These are phyloP conservation scores for Brachyalestes nurse DNA, from an alignment of 2,797 vertebrate genomes.

Conservation along the genomic window DNA sequence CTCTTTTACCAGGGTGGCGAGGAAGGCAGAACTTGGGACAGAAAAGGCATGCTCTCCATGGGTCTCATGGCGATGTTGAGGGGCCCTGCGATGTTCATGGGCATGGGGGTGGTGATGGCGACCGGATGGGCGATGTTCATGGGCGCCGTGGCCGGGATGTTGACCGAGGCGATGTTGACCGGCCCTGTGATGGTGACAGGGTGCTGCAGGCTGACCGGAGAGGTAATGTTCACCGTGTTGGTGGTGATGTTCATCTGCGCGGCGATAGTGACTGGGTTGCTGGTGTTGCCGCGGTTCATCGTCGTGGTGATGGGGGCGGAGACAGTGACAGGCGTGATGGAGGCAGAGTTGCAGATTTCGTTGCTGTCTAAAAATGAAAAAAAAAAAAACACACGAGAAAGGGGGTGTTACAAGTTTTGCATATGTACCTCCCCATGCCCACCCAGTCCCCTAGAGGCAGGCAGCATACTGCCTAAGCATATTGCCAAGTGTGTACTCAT, in stretches of 20 bases:
- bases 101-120: constrained; percentile 94
- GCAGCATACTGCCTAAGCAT: no score
- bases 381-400: neutral
- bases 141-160: constrained; percentile 77
- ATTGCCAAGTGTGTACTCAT: no score
- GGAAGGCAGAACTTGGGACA: constrained; percentile 95
- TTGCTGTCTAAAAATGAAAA: constrained; percentile 68
- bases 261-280: constrained; percentile 92
- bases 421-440: constrained; percentile 22
- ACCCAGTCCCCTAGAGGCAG: constrained; percentile 8
- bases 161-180: constrained; percentile 90
- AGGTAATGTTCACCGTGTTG: constrained; percentile 94
- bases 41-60: constrained; percentile 88
- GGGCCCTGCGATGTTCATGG: constrained; percentile 90
- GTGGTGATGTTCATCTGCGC: constrained; percentile 64
- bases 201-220: constrained; percentile 93
- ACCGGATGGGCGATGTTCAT: constrained; percentile 98
- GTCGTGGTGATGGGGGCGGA: constrained; percentile 74
- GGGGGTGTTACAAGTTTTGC: neutral
- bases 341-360: constrained; percentile 76
- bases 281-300: constrained; percentile 75
- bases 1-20: constrained; percentile 94
- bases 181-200: constrained; percentile 96
- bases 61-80: constrained; percentile 96
- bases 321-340: constrained; percentile 73